Percentiles rank a stretch among this genome's conserved stretches.
Evolutionary conservation across 2,113 vertebrate genomes (phyloP).

Genomic region (Stegostoma tigrinum): DNA sequence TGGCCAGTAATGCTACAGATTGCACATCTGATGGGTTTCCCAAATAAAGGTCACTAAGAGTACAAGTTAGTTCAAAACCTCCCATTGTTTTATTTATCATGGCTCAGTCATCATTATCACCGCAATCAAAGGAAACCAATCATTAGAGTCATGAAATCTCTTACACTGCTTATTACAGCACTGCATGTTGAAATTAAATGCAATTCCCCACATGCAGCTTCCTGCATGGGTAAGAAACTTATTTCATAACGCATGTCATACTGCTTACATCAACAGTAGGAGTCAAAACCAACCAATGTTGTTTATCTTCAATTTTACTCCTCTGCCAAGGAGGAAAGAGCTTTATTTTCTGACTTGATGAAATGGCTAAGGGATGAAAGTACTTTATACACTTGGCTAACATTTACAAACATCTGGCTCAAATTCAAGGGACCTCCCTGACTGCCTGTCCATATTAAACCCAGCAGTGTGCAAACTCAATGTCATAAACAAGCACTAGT

Average conservation of each 20-base stretch:
- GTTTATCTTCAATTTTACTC: background rate
- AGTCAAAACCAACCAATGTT: background rate
- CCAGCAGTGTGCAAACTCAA: background rate
- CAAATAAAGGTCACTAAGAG: background rate
- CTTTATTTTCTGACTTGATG: background rate
- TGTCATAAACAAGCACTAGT: background rate
- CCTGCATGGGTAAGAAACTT: background rate
- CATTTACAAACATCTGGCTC: background rate
- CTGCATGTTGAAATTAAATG: background rate
- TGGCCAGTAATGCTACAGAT: background rate
- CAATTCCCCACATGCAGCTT: background rate
- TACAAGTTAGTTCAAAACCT: background rate
- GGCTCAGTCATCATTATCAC: background rate
- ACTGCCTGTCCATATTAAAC: background rate
- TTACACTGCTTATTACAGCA: background rate
- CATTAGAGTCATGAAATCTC: background rate
- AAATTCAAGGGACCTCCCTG: background rate
- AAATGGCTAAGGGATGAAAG: background rate
- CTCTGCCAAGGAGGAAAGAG: background rate
- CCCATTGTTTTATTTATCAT: background rate
- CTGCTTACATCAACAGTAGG: background rate
- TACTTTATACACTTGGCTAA: background rate
- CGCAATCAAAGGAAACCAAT: background rate
- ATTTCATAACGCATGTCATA: background rate
- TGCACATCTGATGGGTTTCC: background rate